Evolutionary conservation across 2,113 vertebrate species (phyloP).

Genomic region (Gyps fulvus): DNA sequence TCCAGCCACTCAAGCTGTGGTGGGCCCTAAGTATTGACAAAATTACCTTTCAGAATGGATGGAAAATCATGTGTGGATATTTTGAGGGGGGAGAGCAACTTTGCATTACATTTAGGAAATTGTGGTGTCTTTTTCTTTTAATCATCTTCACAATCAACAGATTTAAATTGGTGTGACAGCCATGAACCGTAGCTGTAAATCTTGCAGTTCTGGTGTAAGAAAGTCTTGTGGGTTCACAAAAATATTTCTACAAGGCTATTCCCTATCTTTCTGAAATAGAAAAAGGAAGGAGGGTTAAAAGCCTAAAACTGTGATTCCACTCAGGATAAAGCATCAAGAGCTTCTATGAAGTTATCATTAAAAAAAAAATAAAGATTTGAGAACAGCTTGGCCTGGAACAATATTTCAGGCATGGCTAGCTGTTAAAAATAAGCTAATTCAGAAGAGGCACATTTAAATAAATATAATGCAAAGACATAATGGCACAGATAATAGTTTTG

Average conservation of each 20-base stretch:
- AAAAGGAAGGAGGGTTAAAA: background rate
- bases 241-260: background rate
- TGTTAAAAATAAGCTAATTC: conserved; percentile 81
- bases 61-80: accelerated
- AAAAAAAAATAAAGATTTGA: conserved; percentile 43
- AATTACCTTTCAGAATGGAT: accelerated
- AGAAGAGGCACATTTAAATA: conserved; percentile 80
- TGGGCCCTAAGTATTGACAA: accelerated
- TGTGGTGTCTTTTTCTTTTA: accelerated
- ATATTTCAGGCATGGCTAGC: conserved; percentile 76
- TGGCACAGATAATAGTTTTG: conserved; percentile 81
- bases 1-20: accelerated
- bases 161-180: background rate
- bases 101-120: background rate
- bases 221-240: background rate
- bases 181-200: accelerated
- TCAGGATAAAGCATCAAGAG: background rate
- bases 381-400: conserved; percentile 69
- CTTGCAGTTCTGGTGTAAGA: background rate
- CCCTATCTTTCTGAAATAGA: background rate
- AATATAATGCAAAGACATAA: conserved; percentile 81
- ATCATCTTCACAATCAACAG: background rate
- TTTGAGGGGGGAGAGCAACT: background rate
- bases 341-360: conserved; percentile 29
- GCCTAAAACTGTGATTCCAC: background rate